phyloP scores from a whole-genome alignment of 2,888 invertebrate species.

The Gymnoscelis rufifasciata region DNA sequence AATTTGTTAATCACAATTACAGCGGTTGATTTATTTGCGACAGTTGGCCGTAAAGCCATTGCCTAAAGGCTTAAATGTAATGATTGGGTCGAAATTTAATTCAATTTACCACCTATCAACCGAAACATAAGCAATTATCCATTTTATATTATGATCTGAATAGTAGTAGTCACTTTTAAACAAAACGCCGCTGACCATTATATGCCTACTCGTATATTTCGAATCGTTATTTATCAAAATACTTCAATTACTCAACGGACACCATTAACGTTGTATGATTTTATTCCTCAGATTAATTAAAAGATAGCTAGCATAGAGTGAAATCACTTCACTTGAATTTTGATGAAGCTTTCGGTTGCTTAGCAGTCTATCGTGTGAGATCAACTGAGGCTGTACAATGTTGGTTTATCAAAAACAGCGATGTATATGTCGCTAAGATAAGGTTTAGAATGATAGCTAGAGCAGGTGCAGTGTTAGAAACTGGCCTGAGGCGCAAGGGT shows the following conservation, averaged over 20 bases:
- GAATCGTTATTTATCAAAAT: slow-evolving; percentile 1
- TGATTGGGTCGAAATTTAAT: slow-evolving; percentile 25
- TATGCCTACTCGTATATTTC: not conserved
- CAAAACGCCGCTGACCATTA: not conserved
- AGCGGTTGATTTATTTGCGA: slow-evolving; percentile 28
- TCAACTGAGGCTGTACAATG: not conserved
- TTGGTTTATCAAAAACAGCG: slow-evolving; percentile 33
- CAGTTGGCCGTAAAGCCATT: slow-evolving; percentile 27
- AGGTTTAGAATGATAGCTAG: slow-evolving; percentile 38
- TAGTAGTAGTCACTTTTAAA: not conserved
- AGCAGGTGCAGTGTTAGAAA: slow-evolving; percentile 65
- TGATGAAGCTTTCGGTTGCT: slow-evolving; percentile 36
- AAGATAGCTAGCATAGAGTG: slow-evolving; percentile 66
- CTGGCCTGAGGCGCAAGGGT: slow-evolving; percentile 60
- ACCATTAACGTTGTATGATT: slow-evolving; percentile 58
- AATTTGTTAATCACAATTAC: slow-evolving; percentile 30
- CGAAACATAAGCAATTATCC: slow-evolving; percentile 7
- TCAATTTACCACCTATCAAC: slow-evolving; percentile 21
- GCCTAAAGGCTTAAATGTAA: slow-evolving; percentile 24
- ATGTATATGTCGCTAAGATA: slow-evolving; percentile 43
- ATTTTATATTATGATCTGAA: slow-evolving; percentile 1
- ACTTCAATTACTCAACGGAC: slow-evolving; percentile 44
- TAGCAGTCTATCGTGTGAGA: slow-evolving; percentile 22
- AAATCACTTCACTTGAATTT: slow-evolving; percentile 57
- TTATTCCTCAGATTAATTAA: slow-evolving; percentile 75